Evolutionary conservation across 2,888 invertebrate genomes (phyloP), one percentile per base, ranked within the genome.

Genomic region (Agrilus mali): DNA sequence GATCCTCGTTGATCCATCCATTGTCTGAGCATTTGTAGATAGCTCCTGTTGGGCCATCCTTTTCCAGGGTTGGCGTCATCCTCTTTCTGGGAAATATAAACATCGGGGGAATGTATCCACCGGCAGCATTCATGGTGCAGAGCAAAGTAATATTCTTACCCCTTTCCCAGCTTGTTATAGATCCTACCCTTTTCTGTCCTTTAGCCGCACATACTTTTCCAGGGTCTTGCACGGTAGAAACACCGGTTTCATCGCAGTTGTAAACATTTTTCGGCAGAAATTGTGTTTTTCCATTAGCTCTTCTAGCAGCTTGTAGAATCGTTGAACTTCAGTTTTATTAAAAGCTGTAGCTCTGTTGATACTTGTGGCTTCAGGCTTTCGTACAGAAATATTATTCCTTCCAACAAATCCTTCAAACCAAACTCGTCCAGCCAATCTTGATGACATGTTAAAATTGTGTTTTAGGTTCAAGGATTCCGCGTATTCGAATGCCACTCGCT

Each of bases 71-170:
- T 10, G 61, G 60, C 36, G 59, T 60, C 61, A 65, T 54, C 43
- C 63, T 60, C 48, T 67, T 60, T 17, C 66, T 43, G 1, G 66
- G 66, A 44, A 61, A 70, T 38, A 70, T 67, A 51, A 69, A 67
- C 65, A 70, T 65, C 2, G 67, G 68, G 6, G 68, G 67, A 22
- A 69, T 54, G 49, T 51, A 68, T 12, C 45, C 40, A 8, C 67
- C 62, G 36, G 62, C 54, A 49, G 61, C 60, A 53, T 56, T 68
- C 57, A 67, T 61, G 13, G 63, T 55, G 55, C 63, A 67, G 39
- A 66, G 37, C n/a, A 66, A 15, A 3, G 68, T 69, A 3, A 67
- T 60, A 36, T 60, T 57, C 46, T 53, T 53, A 56, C 64, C 66
- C 52, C 61, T 54, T 47, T 66, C 65, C 51, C 63, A 55, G 47